phyloP scores from a whole-genome alignment of 1,140 invertebrate genomes.

The Solen grandis region DNA sequence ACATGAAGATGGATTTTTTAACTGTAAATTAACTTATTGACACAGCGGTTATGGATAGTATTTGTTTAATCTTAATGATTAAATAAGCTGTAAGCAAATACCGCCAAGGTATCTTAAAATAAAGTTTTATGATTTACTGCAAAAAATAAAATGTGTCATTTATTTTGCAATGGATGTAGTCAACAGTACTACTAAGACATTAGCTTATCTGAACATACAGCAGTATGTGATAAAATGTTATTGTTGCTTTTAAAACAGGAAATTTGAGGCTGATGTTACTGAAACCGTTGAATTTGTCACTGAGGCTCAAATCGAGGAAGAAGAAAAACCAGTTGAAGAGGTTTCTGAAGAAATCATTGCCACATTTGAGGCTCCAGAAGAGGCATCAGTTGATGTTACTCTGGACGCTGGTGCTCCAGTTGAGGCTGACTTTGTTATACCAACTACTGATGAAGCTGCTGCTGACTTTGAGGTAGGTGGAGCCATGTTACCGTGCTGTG shows the following conservation, averaged over 20 bases:
- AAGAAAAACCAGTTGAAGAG: slow-evolving; percentile 24
- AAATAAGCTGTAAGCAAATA: no score
- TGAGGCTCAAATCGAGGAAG: no score
- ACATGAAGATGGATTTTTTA: neutral
- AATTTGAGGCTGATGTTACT: slow-evolving; percentile 58
- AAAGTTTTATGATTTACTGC: no score
- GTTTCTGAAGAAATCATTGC: neutral
- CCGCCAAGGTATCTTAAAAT: no score
- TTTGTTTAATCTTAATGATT: no score
- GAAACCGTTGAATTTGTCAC: slow-evolving; percentile 36
- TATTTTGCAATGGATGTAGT: no score
- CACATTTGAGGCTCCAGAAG: neutral
- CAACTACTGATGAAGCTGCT: slow-evolving; percentile 22
- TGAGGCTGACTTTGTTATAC: neutral
- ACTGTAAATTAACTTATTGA: no score
- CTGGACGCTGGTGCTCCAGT: slow-evolving; percentile 5
- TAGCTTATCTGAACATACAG: no score
- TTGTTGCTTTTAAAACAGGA: slow-evolving; percentile 27
- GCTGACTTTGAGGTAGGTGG: slow-evolving; percentile 55
- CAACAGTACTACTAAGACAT: no score
- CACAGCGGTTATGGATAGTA: no score
- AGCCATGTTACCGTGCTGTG: neutral
- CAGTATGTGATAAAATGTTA: neutral
- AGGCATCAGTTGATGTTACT: no score
- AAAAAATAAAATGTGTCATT: no score